Conservation (phyloP, 2,113 vertebrate species). For the Platichthys flesus region DNA sequence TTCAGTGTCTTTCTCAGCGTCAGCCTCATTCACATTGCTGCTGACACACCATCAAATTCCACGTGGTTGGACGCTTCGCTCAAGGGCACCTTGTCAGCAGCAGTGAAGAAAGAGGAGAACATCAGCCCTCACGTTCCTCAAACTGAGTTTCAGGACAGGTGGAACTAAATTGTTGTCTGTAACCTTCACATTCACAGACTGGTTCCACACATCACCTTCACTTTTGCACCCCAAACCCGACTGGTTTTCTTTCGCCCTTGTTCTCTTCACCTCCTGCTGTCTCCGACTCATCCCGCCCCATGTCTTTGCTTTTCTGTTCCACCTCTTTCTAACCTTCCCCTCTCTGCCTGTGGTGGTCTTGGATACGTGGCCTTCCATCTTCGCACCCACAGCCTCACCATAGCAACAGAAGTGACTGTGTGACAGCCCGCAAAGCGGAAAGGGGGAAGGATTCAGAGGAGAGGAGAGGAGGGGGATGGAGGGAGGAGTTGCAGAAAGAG, state of each 20-base stretch:
- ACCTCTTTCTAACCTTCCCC: constrained; percentile 13
- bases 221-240: neutral
- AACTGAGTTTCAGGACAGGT: constrained; percentile 9
- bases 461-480: constrained; percentile 14
- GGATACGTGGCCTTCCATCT: constrained; percentile 34
- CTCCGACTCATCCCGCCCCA: constrained; percentile 3
- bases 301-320: constrained; percentile 8
- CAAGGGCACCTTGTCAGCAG: constrained; percentile 29
- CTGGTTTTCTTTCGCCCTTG: constrained; percentile 4
- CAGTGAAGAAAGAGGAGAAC: neutral
- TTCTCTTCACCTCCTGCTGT: constrained; percentile 21
- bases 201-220: neutral
- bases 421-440: constrained; percentile 30
- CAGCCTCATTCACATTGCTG: constrained; percentile 1
- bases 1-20: neutral
- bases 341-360: constrained; percentile 16
- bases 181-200: constrained; percentile 14
- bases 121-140: constrained; percentile 1
- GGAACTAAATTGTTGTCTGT: constrained; percentile 1
- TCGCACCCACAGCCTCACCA: constrained; percentile 70
- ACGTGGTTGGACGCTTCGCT: constrained; percentile 8
- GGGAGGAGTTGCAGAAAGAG: constrained; percentile 41
- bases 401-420: constrained; percentile 71
- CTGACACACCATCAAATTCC: constrained; percentile 1
- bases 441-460: neutral